Evolutionary conservation across 2,888 invertebrate genomes (phyloP).

Genomic region (Parnassius smintheus): DNA sequence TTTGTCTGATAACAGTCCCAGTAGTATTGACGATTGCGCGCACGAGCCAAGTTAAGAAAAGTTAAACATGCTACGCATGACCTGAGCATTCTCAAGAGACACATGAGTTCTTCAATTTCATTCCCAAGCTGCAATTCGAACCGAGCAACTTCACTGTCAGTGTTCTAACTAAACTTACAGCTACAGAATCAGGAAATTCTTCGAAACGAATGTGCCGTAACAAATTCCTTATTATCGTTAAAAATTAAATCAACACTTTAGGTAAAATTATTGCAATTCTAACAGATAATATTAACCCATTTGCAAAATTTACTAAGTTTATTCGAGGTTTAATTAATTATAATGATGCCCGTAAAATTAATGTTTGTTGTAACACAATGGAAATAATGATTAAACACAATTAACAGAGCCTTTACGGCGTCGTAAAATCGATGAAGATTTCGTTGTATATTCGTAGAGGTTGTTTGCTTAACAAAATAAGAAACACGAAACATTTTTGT

Average conservation of each 20-base stretch:
- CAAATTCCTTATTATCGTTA: too few relatives aligned
- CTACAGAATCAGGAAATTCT: constrained; percentile 3
- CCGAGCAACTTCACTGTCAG: constrained; percentile 20
- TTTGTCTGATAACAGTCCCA: constrained; percentile 8
- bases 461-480: constrained; percentile 33
- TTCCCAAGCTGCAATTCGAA: constrained; percentile 23
- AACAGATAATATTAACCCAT: too few relatives aligned
- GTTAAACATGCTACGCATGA: constrained; percentile 27
- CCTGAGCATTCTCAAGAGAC: constrained; percentile 25
- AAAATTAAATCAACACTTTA: too few relatives aligned
- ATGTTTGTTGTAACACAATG: constrained; percentile 25
- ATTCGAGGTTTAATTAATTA: constrained; percentile 23
- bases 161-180: constrained; percentile 16
- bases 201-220: neutral
- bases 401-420: constrained; percentile 33
- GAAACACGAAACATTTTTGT: constrained; percentile 36
- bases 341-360: constrained; percentile 24
- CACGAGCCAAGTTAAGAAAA: constrained; percentile 24
- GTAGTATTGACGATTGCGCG: constrained; percentile 22
- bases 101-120: constrained; percentile 23
- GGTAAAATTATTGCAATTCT: too few relatives aligned
- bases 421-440: constrained; percentile 19
- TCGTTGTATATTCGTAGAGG: constrained; percentile 11
- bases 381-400: constrained; percentile 44
- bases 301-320: constrained; percentile 12